phyloP scores from a whole-genome alignment of 2,888 invertebrate genomes.

The Galerucella nymphaeae region DNA sequence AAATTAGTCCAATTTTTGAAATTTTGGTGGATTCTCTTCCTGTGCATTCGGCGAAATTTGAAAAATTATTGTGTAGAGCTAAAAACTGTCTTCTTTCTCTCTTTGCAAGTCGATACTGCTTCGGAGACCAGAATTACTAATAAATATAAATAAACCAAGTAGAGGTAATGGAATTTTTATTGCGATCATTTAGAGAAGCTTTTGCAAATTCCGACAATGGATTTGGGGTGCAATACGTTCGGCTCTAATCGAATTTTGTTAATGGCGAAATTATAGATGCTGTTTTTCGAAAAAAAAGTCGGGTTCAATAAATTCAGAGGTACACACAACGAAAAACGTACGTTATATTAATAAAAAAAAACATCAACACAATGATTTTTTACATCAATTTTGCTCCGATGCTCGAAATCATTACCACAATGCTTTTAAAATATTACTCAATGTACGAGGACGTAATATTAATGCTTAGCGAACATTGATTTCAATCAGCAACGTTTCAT shows the following conservation, averaged over 20 bases:
- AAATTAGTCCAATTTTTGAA: not conserved
- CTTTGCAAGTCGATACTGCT: not conserved
- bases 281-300: not conserved
- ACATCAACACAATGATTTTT: too few species aligned
- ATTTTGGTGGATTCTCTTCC: too few species aligned
- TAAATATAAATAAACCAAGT: slow-evolving; percentile 25
- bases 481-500: too few species aligned
- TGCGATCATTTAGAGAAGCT: slow-evolving; percentile 24
- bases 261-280: slow-evolving; percentile 1
- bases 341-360: too few species aligned
- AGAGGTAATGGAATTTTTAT: slow-evolving; percentile 34
- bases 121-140: not conserved
- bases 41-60: too few species aligned
- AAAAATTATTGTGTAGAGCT: too few species aligned
- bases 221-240: not conserved
- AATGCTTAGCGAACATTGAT: too few species aligned
- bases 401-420: too few species aligned
- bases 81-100: not conserved
- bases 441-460: too few species aligned
- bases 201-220: not conserved
- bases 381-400: too few species aligned
- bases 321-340: too few species aligned
- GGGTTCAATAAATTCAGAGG: not conserved
- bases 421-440: too few species aligned
- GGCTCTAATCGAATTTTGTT: slow-evolving; percentile 8